phyloP scores from a whole-genome alignment of 2,888 invertebrate species.

The Agrotis clavis region DNA sequence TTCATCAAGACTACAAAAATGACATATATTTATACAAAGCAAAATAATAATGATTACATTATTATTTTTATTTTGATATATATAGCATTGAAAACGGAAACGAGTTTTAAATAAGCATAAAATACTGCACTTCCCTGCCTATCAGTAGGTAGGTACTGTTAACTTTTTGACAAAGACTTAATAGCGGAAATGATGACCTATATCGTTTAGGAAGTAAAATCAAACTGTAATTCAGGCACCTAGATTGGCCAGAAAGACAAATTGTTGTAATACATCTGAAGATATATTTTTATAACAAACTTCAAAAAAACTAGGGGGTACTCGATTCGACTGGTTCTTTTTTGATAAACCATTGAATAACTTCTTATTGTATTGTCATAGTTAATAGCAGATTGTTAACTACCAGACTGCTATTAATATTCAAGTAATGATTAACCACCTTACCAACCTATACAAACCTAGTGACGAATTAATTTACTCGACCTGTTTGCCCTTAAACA shows the following conservation, averaged over 20 bases:
- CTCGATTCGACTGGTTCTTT: too few species aligned
- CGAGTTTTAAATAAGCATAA: not conserved
- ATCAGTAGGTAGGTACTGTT: not conserved
- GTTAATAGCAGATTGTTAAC: not conserved
- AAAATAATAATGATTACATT: constrained; percentile 31
- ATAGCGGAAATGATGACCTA: not conserved
- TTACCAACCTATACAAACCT: not conserved
- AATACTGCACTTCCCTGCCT: not conserved
- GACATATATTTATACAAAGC: too few species aligned
- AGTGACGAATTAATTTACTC: constrained; percentile 34
- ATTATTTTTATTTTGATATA: constrained; percentile 21
- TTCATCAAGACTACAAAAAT: not conserved
- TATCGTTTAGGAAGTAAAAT: too few species aligned
- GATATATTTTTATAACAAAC: too few species aligned
- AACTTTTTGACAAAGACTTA: not conserved
- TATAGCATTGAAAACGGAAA: not conserved
- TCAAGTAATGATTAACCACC: not conserved
- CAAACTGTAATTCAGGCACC: too few species aligned
- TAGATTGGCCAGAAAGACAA: too few species aligned
- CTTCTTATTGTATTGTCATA: not conserved
- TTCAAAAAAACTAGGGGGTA: too few species aligned
- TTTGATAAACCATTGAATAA: not conserved
- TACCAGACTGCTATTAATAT: not conserved
- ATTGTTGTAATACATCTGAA: too few species aligned
- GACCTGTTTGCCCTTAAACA: constrained; percentile 38